Conservation (phyloP, 2,888 invertebrate genomes). For the Loripinus fragilis region DNA sequence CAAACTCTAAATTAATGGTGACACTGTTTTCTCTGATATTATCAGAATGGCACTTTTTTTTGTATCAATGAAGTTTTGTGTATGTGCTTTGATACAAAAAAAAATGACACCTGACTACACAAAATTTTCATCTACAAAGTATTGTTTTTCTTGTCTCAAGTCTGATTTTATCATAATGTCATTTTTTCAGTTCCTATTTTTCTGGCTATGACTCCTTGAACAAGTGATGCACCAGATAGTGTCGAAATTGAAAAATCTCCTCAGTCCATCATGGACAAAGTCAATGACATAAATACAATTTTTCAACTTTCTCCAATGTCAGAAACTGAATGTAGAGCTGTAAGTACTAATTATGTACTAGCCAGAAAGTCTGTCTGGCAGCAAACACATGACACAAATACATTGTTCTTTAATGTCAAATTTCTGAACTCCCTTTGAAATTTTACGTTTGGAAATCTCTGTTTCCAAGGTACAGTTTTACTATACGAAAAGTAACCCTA, state of each 20-base stretch:
- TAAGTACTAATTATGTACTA: constrained; percentile 17
- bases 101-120: constrained; percentile 10
- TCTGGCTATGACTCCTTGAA: not conserved
- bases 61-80: too few species aligned
- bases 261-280: not conserved
- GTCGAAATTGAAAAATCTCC: not conserved
- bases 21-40: too few species aligned
- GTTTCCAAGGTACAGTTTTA: too few species aligned
- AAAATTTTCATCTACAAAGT: constrained; percentile 5
- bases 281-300: constrained; percentile 1
- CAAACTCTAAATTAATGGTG: too few species aligned
- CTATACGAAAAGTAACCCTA: too few species aligned
- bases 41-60: too few species aligned
- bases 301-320: constrained; percentile 1
- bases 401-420: too few species aligned
- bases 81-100: too few species aligned
- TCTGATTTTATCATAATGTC: constrained; percentile 7
- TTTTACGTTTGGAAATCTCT: too few species aligned
- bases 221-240: constrained; percentile 1
- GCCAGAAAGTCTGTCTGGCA: not conserved
- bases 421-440: too few species aligned
- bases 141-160: not conserved
- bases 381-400: not conserved
- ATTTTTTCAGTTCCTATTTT: not conserved
- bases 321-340: not conserved